Evolutionary conservation across 92 coral and sea anemone species (phyloP).

Genomic region (Porites rus): DNA sequence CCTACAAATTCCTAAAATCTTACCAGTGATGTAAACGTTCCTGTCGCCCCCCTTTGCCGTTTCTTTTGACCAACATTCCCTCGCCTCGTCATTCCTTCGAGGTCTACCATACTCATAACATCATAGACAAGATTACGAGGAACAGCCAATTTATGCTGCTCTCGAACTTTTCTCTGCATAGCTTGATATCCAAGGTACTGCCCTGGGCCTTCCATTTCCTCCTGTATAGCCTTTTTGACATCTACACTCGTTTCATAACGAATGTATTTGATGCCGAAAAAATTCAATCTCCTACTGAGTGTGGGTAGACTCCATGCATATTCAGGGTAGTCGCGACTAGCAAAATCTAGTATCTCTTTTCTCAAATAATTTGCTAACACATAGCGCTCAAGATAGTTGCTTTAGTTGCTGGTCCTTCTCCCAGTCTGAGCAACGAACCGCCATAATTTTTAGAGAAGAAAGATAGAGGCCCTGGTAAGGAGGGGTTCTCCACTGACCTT

Average conservation of each 20-base stretch:
- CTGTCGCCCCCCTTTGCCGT: conserved; percentile 54
- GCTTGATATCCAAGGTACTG: conserved; percentile 63
- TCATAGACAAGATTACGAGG: conserved; percentile 63
- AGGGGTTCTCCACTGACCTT: background rate
- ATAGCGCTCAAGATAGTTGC: conserved; percentile 5
- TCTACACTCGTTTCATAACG: conserved; percentile 8
- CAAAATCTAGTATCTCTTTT: too few species aligned
- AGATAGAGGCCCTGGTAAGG: too few species aligned
- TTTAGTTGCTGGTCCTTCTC: conserved; percentile 12
- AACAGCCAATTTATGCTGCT: conserved; percentile 64
- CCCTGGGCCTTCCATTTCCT: conserved; percentile 69
- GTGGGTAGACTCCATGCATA: conserved; percentile 24
- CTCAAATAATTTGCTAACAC: background rate
- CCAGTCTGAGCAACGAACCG: conserved; percentile 17
- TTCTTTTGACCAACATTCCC: conserved; percentile 62
- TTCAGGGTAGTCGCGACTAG: conserved; percentile 7
- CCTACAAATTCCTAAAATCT: conserved; percentile 16
- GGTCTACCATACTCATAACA: conserved; percentile 56
- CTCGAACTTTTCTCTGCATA: conserved; percentile 64
- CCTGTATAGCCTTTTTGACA: background rate
- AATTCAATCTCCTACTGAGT: conserved; percentile 46
- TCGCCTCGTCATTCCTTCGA: conserved; percentile 57
- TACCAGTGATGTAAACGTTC: conserved; percentile 61
- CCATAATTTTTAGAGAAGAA: background rate
- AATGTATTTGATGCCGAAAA: conserved; percentile 26